A percentile compares a stretch with the other conserved stretches of the same genome.
These are phyloP conservation scores for Acronicta aceris DNA, from an alignment of 2,888 invertebrate genomes.

Conservation along the genomic window DNA sequence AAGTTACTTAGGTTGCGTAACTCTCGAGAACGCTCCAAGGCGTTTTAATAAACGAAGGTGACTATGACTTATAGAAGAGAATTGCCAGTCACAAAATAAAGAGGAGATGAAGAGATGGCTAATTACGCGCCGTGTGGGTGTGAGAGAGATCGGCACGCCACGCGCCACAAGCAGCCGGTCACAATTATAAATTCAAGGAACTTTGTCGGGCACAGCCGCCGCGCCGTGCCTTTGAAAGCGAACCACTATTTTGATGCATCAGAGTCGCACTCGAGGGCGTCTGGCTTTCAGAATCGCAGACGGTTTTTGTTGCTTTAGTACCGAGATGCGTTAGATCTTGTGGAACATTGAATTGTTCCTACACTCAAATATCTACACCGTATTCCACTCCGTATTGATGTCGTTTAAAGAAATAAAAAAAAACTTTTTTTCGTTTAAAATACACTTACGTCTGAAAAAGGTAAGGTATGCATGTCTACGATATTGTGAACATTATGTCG, in stretches of 20 bases:
- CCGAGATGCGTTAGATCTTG: conserved; percentile 50
- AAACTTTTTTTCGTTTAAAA: too few relatives aligned
- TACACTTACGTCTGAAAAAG: conserved; percentile 22
- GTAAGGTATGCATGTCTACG: conserved; percentile 20
- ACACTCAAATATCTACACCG: conserved; percentile 30
- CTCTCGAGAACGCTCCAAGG: conserved; percentile 24
- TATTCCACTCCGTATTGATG: conserved; percentile 25
- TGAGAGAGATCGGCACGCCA: conserved; percentile 50
- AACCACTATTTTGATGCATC: conserved; percentile 63
- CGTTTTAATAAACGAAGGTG: conserved; percentile 45
- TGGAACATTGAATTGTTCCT: conserved; percentile 44
- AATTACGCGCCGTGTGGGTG: conserved; percentile 54
- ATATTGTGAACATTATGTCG: conserved; percentile 12
- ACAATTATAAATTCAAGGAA: conserved; percentile 68
- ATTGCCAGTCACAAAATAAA: conserved; percentile 44
- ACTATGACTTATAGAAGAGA: conserved; percentile 37
- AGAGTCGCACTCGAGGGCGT: conserved; percentile 63
- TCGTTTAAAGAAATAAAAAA: too few relatives aligned
- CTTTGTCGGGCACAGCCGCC: conserved; percentile 41
- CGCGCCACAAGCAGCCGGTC: conserved; percentile 54
- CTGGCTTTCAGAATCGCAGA: conserved; percentile 69
- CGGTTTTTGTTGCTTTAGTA: conserved; percentile 56
- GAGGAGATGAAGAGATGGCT: conserved; percentile 49
- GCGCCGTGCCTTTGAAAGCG: conserved; percentile 57
- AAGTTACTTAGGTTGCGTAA: conserved; percentile 44